A percentile compares a stretch with the other conserved stretches of the same genome.
Evolutionary conservation across 2,797 vertebrate species (phyloP).

Genomic region (Graptemys geographica): DNA sequence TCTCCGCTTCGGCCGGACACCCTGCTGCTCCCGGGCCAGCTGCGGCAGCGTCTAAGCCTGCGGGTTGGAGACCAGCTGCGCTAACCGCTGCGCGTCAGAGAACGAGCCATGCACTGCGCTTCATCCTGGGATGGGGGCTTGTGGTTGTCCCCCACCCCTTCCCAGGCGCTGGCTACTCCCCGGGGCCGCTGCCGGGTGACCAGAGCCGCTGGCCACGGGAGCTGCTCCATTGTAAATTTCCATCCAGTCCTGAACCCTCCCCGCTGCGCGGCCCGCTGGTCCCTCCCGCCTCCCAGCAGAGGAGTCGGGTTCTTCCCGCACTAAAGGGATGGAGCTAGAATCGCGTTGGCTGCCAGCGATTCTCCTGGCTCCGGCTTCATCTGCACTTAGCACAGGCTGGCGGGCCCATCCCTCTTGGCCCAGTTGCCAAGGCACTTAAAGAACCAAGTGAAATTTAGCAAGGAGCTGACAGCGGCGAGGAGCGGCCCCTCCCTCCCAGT

Average conservation of each 20-base stretch:
- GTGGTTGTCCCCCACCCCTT: background rate
- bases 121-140: background rate
- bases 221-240: slow-evolving; percentile 16
- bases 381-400: slow-evolving; percentile 52
- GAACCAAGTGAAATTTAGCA: slow-evolving; percentile 58
- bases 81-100: slow-evolving; percentile 37
- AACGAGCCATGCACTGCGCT: slow-evolving; percentile 41
- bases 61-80: slow-evolving; percentile 22
- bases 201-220: slow-evolving; percentile 51
- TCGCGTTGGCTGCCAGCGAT: slow-evolving; percentile 42
- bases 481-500: background rate
- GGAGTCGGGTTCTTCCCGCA: slow-evolving; percentile 35
- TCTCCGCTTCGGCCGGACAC: slow-evolving; percentile 29
- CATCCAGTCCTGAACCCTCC: slow-evolving; percentile 21
- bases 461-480: slow-evolving; percentile 43
- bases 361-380: slow-evolving; percentile 49
- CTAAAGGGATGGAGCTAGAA: slow-evolving; percentile 47
- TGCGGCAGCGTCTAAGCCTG: background rate
- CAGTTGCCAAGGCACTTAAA: slow-evolving; percentile 49
- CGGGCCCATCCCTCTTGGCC: slow-evolving; percentile 50
- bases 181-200: slow-evolving; percentile 25
- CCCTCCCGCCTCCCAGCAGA: slow-evolving; percentile 30
- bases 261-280: background rate
- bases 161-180: background rate
- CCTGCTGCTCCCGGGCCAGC: slow-evolving; percentile 18